A percentile compares a stretch with the other conserved stretches of the same genome.
phyloP scores from a whole-genome alignment of 2,113 vertebrate genomes.

The Myanophis thanlyinensis region DNA sequence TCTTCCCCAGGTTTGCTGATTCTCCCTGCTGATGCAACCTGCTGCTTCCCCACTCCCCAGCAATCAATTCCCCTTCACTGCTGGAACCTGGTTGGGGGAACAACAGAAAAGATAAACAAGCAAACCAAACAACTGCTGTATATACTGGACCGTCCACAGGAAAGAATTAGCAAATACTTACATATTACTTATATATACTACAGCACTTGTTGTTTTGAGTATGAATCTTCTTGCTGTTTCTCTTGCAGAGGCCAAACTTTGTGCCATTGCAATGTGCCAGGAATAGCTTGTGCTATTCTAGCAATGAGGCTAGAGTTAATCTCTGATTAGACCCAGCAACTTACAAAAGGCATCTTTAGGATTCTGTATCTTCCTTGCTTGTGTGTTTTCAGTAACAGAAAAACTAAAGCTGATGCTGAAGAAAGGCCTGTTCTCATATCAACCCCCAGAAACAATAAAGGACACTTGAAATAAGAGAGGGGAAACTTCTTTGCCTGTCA shows the following conservation, averaged over 20 bases:
- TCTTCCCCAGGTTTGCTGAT: background rate
- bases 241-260: background rate
- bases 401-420: background rate
- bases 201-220: background rate
- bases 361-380: background rate
- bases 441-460: background rate
- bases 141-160: background rate
- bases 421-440: background rate
- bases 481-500: background rate
- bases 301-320: background rate
- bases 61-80: background rate
- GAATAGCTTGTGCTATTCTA: constrained; percentile 12
- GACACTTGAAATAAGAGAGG: background rate
- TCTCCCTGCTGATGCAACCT: background rate
- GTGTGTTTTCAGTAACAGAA: background rate
- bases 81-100: background rate
- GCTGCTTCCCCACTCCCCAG: background rate
- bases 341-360: background rate
- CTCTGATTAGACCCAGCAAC: constrained; percentile 2
- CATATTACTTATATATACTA: too few species aligned
- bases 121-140: background rate
- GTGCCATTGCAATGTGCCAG: background rate
- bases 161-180: background rate
- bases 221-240: background rate
- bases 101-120: background rate